Evolutionary conservation across 2,888 invertebrate genomes (phyloP).

Genomic region (Synanthedon vespiformis): DNA sequence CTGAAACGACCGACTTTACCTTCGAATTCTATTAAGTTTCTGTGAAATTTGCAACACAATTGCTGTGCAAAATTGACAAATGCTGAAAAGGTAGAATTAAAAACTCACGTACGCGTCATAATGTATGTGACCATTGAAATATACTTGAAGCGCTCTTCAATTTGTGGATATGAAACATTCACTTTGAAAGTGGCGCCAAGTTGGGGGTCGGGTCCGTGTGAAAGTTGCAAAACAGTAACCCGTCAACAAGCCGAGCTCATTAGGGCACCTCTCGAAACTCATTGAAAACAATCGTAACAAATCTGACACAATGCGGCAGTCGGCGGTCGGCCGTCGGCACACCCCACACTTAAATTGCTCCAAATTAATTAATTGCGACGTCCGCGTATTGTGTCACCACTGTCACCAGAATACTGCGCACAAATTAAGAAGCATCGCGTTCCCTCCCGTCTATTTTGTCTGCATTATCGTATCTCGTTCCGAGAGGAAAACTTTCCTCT

Average conservation of each 20-base stretch:
- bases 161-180: neutral
- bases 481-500: constrained; percentile 20
- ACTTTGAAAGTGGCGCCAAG: neutral
- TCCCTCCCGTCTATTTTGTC: neutral
- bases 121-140: neutral
- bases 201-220: neutral
- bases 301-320: constrained; percentile 13
- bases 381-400: constrained; percentile 15
- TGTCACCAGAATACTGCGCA: constrained; percentile 9
- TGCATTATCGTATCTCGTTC: neutral
- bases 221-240: neutral
- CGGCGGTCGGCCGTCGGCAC: constrained; percentile 7
- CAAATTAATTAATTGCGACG: constrained; percentile 27
- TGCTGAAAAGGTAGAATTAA: too few species aligned
- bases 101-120: too few species aligned
- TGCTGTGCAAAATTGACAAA: too few species aligned
- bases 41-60: too few species aligned
- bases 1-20: neutral
- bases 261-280: constrained; percentile 12
- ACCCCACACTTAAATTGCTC: constrained; percentile 4
- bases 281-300: constrained; percentile 21
- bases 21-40: neutral
- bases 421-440: constrained; percentile 16
- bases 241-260: constrained; percentile 10
- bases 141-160: neutral